Base-by-base conservation (phyloP, 2,888 invertebrate genomes). In the Hemithea aestivaria region DNA sequence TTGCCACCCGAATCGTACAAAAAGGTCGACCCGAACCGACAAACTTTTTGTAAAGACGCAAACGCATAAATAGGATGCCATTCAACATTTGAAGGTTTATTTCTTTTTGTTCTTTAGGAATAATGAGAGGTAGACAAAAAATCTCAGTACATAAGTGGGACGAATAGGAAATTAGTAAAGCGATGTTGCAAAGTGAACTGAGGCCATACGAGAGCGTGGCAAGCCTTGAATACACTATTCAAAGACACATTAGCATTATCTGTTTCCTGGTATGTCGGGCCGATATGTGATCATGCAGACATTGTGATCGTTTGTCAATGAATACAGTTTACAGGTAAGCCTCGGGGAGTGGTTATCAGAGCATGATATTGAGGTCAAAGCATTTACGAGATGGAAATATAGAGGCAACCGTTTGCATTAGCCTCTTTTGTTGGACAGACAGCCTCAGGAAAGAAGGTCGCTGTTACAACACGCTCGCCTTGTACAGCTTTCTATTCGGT, bases 401-500 rank as follows among this genome's bases (percentile, higher is more conserved):
- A 58, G 62, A 69, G 66, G 66, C 59, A 55, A 59, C 58, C 56
- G 70, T 71, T 74, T 71, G 70, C 62, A 69, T 76, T 81, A 77
- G 75, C 73, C 78, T 81, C 76, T 76, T 81, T 83, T 80, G 77
- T 78, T 76, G 62, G 63, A 64, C 69, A 66, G 61, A 65, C 65
- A 64, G 62, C 61, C 58, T 60, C 61, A 65, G 74, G 73, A 83
- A 84, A 85, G 83, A 85, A 85, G 85, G 87, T 78, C 85, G 78
- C 33, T 68, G 63, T 87, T 87, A 76, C 87, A 78, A 84, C 82
- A 84, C 66, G 79, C 58, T 82, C 67, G 83, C 83, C 83, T 83
- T 83, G 83, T 74, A 55, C 77, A 78, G 84, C 85, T 87, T 87
- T 87, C 87, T 87, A 87, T 79, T 81, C 70, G 59, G 71, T 68